These are phyloP conservation scores for Lucilia cuprina DNA, from an alignment of 1,140 invertebrate species.

Conservation along the genomic window DNA sequence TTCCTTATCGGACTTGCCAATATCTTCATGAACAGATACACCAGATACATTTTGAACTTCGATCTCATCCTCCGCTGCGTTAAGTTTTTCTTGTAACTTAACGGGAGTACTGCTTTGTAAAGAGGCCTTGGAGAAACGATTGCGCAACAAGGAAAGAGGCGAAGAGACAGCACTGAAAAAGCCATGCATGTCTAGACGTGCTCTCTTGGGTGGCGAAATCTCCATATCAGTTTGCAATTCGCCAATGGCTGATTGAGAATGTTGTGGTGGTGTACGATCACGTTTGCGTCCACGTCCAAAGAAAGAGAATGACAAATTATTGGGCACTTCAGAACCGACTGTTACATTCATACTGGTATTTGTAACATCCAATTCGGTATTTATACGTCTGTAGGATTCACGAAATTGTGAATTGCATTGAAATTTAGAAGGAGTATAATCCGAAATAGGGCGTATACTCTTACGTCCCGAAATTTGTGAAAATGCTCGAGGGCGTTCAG, in stretches of 20 bases:
- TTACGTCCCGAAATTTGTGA: slow-evolving; percentile 55
- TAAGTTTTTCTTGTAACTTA: slow-evolving; percentile 42
- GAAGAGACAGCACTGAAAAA: slow-evolving; percentile 53
- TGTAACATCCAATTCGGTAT: slow-evolving; percentile 53
- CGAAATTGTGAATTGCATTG: slow-evolving; percentile 41
- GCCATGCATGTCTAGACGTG: slow-evolving; percentile 47
- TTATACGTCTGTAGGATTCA: slow-evolving; percentile 49
- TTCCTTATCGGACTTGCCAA: slow-evolving; percentile 35
- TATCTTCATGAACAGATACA: slow-evolving; percentile 48
- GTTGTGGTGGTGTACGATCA: slow-evolving; percentile 51
- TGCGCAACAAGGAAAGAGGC: slow-evolving; percentile 52
- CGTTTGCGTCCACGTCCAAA: slow-evolving; percentile 54
- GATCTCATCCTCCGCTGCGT: slow-evolving; percentile 46
- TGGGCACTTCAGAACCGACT: slow-evolving; percentile 56
- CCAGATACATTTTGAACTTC: slow-evolving; percentile 55
- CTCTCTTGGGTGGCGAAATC: slow-evolving; percentile 55
- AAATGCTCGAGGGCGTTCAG: slow-evolving; percentile 46
- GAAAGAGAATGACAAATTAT: slow-evolving; percentile 56
- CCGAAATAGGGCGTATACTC: slow-evolving; percentile 47
- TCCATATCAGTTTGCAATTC: slow-evolving; percentile 52
- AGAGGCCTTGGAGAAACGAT: slow-evolving; percentile 50
- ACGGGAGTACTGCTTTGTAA: slow-evolving; percentile 47
- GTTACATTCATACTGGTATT: slow-evolving; percentile 59
- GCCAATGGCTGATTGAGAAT: slow-evolving; percentile 47
- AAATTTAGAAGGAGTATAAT: slow-evolving; percentile 51